Conservation (phyloP, 37 sponge, comb jelly and placozoan genomes). For the Geodia barretti region DNA sequence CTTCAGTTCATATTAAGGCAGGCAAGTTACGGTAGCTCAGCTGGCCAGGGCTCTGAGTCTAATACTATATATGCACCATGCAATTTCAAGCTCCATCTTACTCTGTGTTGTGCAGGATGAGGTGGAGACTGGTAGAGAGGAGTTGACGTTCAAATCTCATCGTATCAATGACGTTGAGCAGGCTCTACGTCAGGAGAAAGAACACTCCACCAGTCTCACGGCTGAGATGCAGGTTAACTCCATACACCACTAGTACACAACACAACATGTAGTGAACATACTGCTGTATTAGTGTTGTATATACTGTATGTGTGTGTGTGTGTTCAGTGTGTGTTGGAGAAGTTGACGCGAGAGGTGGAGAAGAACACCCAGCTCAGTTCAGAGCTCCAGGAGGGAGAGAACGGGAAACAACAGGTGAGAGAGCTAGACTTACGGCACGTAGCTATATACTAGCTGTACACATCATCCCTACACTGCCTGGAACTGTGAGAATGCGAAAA, state of each 20-base stretch:
- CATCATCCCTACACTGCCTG: too few species aligned
- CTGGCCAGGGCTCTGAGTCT: too few species aligned
- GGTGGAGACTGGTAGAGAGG: constrained; percentile 76
- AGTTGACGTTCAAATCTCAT: constrained; percentile 72
- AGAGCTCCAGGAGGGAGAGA: constrained; percentile 67
- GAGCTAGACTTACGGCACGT: too few species aligned
- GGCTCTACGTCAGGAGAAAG: constrained; percentile 51
- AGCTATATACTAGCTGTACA: too few species aligned
- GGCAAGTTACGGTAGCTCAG: too few species aligned
- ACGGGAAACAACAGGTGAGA: too few species aligned
- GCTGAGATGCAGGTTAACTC: constrained; percentile 70
- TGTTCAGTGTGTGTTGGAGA: constrained; percentile 35
- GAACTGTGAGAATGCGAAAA: too few species aligned
- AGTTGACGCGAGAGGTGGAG: constrained; percentile 69
- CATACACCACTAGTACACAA: too few species aligned
- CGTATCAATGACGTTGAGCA: constrained; percentile 36
- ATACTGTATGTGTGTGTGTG: neutral
- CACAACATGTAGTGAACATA: neutral
- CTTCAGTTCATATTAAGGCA: too few species aligned
- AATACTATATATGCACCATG: too few species aligned
- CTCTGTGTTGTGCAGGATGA: constrained; percentile 69
- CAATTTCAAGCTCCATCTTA: too few species aligned
- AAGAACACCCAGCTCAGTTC: constrained; percentile 55
- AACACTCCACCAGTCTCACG: constrained; percentile 35
- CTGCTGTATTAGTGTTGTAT: neutral